phyloP scores from a whole-genome alignment of 2,888 invertebrate genomes.

The Julus scandinavius region DNA sequence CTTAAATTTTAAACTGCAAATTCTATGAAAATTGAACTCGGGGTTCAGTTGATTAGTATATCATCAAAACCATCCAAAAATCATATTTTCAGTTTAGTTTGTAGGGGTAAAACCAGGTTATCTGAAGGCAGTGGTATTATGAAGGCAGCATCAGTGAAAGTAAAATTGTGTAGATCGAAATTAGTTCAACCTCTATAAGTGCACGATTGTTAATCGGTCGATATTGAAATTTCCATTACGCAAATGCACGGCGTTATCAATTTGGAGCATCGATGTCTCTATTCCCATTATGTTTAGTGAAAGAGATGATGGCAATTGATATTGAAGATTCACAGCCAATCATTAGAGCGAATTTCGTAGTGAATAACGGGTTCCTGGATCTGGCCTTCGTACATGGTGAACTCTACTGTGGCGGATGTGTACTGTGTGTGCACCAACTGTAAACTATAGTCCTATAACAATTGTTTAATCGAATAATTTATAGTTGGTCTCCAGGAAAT shows the following conservation, averaged over 20 bases:
- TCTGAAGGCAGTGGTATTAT: background rate
- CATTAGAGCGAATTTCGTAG: background rate
- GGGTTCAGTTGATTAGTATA: too few species aligned
- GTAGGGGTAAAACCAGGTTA: too few species aligned
- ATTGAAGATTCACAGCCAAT: conserved; percentile 14
- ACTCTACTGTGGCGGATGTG: background rate
- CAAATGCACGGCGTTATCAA: background rate
- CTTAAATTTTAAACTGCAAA: too few species aligned
- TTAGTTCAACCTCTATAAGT: conserved; percentile 1
- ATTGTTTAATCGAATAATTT: background rate
- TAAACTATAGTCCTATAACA: background rate
- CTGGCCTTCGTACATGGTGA: background rate
- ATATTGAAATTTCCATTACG: background rate
- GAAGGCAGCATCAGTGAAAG: background rate
- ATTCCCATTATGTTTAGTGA: background rate
- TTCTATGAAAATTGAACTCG: too few species aligned
- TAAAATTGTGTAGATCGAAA: background rate
- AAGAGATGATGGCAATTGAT: background rate
- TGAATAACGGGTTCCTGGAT: conserved; percentile 3
- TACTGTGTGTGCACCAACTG: background rate
- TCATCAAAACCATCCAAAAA: too few species aligned
- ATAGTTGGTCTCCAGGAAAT: background rate
- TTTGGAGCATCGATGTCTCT: background rate
- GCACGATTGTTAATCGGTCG: background rate
- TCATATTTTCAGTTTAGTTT: too few species aligned